Evolutionary conservation across 1,140 invertebrate species (phyloP).

Genomic region (Thaumetopoea pityocampa): DNA sequence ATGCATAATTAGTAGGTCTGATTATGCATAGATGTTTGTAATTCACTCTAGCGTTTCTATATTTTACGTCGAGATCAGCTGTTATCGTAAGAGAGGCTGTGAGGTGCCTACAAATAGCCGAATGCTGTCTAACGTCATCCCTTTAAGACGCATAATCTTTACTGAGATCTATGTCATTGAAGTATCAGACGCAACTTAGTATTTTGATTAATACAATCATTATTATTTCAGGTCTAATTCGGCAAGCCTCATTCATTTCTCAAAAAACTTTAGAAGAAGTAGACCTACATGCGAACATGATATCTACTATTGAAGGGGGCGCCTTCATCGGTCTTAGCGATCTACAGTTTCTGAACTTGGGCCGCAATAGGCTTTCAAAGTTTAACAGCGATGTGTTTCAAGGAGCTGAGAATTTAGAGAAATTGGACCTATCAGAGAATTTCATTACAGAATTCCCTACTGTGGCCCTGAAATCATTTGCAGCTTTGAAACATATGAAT

Average conservation of each 20-base stretch:
- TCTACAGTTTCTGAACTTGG: constrained; percentile 83
- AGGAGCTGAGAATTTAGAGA: constrained; percentile 84
- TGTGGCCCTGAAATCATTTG: constrained; percentile 82
- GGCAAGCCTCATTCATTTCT: constrained; percentile 80
- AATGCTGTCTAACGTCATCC: too few species aligned
- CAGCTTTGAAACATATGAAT: constrained; percentile 83
- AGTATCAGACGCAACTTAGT: too few species aligned
- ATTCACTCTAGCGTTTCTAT: too few species aligned
- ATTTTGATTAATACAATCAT: constrained; percentile 1
- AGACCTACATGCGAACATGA: constrained; percentile 86
- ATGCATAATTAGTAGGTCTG: too few species aligned
- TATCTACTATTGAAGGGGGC: constrained; percentile 83
- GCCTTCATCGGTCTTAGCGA: constrained; percentile 82
- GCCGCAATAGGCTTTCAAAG: constrained; percentile 84
- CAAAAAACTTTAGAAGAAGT: constrained; percentile 82
- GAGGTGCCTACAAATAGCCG: too few species aligned
- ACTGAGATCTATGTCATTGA: too few species aligned
- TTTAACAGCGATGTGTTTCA: constrained; percentile 90
- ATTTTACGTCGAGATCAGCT: too few species aligned
- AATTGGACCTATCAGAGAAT: constrained; percentile 89
- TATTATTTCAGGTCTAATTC: constrained; percentile 78
- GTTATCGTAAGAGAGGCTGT: too few species aligned
- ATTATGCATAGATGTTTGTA: too few species aligned
- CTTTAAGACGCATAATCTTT: too few species aligned
- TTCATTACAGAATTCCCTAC: constrained; percentile 88